These are phyloP conservation scores for Bufo gargarizans DNA, from an alignment of 2,113 vertebrate genomes.

Conservation along the genomic window DNA sequence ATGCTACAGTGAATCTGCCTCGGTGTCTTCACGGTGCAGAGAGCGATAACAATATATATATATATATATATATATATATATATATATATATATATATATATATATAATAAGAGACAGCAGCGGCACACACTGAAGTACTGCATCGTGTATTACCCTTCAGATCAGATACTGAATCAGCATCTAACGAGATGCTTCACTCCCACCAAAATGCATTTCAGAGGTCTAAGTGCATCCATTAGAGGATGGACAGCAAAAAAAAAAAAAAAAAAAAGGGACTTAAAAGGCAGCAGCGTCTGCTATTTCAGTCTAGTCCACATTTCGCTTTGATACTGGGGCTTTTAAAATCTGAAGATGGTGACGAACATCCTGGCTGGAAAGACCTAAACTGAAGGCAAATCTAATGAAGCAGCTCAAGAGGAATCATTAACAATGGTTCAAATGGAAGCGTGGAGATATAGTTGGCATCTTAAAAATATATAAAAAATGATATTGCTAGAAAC, in stretches of 20 bases:
- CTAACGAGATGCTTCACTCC: neutral
- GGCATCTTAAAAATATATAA: no score
- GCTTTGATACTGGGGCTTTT: neutral
- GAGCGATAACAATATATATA: neutral
- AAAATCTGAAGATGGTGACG: neutral
- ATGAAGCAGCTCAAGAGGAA: neutral
- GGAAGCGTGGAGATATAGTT: neutral
- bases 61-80: no score
- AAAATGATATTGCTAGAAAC: no score
- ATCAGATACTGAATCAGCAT: neutral
- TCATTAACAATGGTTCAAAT: neutral
- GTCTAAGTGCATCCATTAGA: conserved; percentile 6
- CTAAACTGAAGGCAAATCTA: neutral
- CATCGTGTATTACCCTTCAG: neutral
- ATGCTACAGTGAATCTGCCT: no score
- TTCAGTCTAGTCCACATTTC: neutral
- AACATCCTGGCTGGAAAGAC: neutral
- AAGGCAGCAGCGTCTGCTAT: neutral
- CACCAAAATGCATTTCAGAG: conserved; percentile 6
- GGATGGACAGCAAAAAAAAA: neutral
- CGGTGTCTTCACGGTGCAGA: neutral
- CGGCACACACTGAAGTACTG: neutral
- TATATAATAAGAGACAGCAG: no score
- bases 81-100: no score
- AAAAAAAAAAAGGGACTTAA: neutral